These are phyloP conservation scores for Andrena flavipes DNA, from an alignment of 2,888 invertebrate genomes.

Conservation along the genomic window DNA sequence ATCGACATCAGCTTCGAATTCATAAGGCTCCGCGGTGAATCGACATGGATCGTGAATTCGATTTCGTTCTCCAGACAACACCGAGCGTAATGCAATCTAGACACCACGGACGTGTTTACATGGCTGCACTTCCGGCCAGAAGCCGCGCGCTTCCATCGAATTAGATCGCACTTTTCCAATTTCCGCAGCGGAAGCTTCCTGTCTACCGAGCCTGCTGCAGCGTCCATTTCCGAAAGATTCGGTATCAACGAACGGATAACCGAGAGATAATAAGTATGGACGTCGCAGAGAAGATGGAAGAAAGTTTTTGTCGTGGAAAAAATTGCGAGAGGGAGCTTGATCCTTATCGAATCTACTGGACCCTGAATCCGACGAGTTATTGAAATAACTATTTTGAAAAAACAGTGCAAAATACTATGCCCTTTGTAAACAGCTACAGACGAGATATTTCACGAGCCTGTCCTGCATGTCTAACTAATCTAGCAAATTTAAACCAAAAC, in stretches of 20 bases:
- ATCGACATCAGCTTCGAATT: not conserved
- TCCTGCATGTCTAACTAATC: no score
- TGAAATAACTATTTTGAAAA: no score
- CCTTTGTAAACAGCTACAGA: no score
- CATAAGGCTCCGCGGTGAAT: not conserved
- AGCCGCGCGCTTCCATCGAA: constrained; percentile 40
- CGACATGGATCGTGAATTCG: not conserved
- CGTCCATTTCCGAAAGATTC: constrained; percentile 47
- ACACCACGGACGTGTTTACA: constrained; percentile 13
- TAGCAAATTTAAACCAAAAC: no score
- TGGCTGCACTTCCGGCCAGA: constrained; percentile 57
- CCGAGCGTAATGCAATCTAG: constrained; percentile 23
- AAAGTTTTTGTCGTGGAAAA: constrained; percentile 2
- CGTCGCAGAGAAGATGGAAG: not conserved
- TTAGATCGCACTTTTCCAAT: constrained; percentile 33
- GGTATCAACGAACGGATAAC: not conserved
- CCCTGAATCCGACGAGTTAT: constrained; percentile 20
- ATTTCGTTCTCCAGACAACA: constrained; percentile 11
- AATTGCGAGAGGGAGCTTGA: not conserved
- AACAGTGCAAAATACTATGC: no score
- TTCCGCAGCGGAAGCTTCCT: constrained; percentile 44
- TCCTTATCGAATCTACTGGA: constrained; percentile 3
- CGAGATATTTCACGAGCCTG: no score
- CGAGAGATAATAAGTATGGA: not conserved
- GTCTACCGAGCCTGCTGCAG: not conserved